phyloP scores from a whole-genome alignment of 2,113 vertebrate species.

The Gnathonemus longibarbis region DNA sequence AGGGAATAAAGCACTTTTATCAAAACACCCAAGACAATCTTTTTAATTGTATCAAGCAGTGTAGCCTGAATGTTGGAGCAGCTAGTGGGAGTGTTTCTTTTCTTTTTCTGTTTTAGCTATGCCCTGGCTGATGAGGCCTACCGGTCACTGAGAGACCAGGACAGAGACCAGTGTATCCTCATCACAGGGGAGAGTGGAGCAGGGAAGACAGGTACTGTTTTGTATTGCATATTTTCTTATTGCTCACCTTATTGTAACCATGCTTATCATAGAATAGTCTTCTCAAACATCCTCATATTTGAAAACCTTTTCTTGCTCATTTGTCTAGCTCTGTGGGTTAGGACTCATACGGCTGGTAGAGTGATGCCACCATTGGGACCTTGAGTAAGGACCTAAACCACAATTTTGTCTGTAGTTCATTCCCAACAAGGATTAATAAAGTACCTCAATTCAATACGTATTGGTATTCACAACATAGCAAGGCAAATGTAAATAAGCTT shows the following conservation, averaged over 20 bases:
- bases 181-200: slow-evolving; percentile 97
- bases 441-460: background rate
- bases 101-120: slow-evolving; percentile 67
- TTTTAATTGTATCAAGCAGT: background rate
- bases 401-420: background rate
- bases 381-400: background rate
- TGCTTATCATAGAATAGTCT: background rate
- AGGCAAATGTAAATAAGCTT: background rate
- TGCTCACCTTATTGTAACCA: background rate
- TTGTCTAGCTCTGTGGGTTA: background rate
- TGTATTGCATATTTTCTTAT: background rate
- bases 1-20: background rate
- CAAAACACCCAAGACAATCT: background rate
- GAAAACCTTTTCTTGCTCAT: background rate
- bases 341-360: background rate
- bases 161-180: slow-evolving; percentile 97
- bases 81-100: background rate
- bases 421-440: background rate
- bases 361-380: background rate
- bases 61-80: background rate
- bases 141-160: slow-evolving; percentile 92
- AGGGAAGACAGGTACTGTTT: slow-evolving; percentile 85
- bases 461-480: background rate
- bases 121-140: slow-evolving; percentile 95
- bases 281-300: background rate